phyloP scores from a whole-genome alignment of 2,113 vertebrate species.

The Podarcis muralis region DNA sequence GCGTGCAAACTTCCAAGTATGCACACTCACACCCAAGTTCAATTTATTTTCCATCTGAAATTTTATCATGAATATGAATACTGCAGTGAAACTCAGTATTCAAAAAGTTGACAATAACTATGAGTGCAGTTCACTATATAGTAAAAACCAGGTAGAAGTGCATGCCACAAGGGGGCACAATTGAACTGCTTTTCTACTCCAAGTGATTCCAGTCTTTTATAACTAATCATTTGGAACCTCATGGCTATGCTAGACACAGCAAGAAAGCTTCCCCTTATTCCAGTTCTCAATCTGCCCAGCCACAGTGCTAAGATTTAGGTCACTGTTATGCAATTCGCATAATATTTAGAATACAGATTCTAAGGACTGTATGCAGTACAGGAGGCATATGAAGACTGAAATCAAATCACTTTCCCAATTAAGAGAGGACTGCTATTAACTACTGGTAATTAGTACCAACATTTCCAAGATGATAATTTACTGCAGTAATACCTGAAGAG shows the following conservation, averaged over 20 bases:
- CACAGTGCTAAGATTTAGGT: slow-evolving; percentile 26
- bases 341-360: slow-evolving; percentile 23
- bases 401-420: slow-evolving; percentile 19
- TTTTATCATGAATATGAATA: neutral
- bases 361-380: slow-evolving; percentile 5
- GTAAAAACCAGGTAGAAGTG: neutral
- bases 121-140: neutral
- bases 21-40: neutral
- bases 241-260: slow-evolving; percentile 54
- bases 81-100: neutral
- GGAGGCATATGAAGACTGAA: neutral
- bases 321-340: slow-evolving; percentile 34
- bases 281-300: slow-evolving; percentile 46
- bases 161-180: slow-evolving; percentile 71
- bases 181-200: slow-evolving; percentile 55
- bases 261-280: slow-evolving; percentile 62
- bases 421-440: slow-evolving; percentile 6
- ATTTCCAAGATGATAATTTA: slow-evolving; percentile 30
- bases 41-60: neutral
- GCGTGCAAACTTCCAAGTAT: neutral
- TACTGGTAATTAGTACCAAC: slow-evolving; percentile 22
- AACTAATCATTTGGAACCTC: slow-evolving; percentile 51
- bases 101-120: neutral
- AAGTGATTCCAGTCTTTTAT: slow-evolving; percentile 49
- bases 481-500: neutral